Evolutionary conservation across 1,140 invertebrate genomes (phyloP).

Genomic region (Hetaerina americana): DNA sequence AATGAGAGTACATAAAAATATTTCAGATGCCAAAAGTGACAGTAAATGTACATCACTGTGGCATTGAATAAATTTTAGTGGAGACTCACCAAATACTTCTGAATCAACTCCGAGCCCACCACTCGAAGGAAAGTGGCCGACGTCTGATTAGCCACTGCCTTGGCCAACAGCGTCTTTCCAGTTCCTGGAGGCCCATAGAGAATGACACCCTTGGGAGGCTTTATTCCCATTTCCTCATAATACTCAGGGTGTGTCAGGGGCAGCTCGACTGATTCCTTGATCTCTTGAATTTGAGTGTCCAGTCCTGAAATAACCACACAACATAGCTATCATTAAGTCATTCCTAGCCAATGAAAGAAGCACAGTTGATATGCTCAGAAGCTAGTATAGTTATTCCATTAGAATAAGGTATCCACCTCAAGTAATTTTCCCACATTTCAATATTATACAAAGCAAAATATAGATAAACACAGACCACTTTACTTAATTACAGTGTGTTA

Average conservation of each 20-base stretch:
- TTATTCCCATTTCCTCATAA: slow-evolving; percentile 99
- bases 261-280: slow-evolving; percentile 97
- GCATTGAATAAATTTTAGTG: background rate
- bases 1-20: too few relatives aligned
- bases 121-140: slow-evolving; percentile 97
- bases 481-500: too few relatives aligned
- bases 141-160: slow-evolving; percentile 99
- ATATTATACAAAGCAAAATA: too few relatives aligned
- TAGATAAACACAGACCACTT: too few relatives aligned
- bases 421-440: background rate
- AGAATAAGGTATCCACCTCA: background rate
- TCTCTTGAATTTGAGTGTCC: slow-evolving; percentile 99
- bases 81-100: slow-evolving; percentile 81
- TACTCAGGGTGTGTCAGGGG: slow-evolving; percentile 99
- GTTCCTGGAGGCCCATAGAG: slow-evolving; percentile 97
- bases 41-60: too few relatives aligned
- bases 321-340: slow-evolving; percentile 2
- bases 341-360: background rate
- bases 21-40: too few relatives aligned
- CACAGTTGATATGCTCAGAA: background rate
- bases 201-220: slow-evolving; percentile 98
- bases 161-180: slow-evolving; percentile 94
- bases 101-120: slow-evolving; percentile 97
- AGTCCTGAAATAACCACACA: slow-evolving; percentile 40
- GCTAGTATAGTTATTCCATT: background rate